Base-by-base conservation (phyloP, 92 coral and sea anemone genomes). In the Parazoanthus darwini region DNA sequence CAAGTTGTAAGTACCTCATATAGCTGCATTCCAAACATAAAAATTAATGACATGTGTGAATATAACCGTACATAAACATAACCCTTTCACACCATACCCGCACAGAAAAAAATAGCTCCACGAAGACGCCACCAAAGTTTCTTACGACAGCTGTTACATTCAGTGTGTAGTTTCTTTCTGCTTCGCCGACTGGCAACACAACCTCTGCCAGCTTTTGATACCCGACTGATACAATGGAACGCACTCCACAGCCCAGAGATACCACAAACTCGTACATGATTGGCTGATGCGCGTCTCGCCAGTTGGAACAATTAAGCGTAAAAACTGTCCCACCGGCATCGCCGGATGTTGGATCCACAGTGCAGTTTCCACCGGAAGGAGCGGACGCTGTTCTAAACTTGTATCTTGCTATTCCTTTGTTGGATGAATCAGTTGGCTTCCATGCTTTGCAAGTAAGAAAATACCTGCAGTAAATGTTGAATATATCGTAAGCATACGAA, bases 361-460 rank as follows among this genome's bases (percentile, higher is more conserved):
- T 56, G 73, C 85, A 80, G 50, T 33, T 80, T 6, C 85, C 85
- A 13, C 85, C 85, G 37, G 50, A 80, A 4, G 85, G 85, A 13
- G 13, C 6, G 23, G 85, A 59, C 7, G 85, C 37, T 23, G 66
- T 68, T n/a, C 14, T 59, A 63, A 81, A 81, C 33, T 81, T 46
- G 39, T 81, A 81, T 14, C 50, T 59, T 35, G 85, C 72, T 26
- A 39, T 33, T 15, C 85, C 56, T 38, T 36, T 81, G 51, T n/a
- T 38, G 5, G 13, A 2, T 18, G 4, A 11, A 15, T 63, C 10
- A 14, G 38, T 29, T 2, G 6, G 43, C 6, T 42, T 81, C 75
- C 74, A 81, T 7, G 23, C 74, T 26, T 81, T 75, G 1, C 66
- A 37, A 3, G 74, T 81, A 36, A 81, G 56, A 4, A 72, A 72